Evolutionary conservation across 2,888 invertebrate species (phyloP).

Genomic region (Baccha elongata): DNA sequence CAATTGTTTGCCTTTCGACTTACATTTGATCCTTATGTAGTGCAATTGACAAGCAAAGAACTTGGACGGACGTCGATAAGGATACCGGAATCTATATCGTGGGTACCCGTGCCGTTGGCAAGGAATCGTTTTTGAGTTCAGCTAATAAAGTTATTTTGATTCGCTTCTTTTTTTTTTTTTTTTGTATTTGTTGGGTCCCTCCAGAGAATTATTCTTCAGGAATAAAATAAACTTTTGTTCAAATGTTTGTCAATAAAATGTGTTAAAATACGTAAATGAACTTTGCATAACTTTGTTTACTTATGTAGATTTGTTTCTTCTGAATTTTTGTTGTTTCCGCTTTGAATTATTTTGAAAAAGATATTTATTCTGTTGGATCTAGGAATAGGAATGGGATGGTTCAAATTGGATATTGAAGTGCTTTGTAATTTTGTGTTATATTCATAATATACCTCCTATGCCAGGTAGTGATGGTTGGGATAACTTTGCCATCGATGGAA

Average conservation of each 20-base stretch:
- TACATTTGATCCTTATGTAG: constrained; percentile 25
- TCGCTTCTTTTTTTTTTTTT: neutral
- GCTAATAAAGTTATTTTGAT: constrained; percentile 50
- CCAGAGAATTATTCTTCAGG: neutral
- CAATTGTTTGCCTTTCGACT: constrained; percentile 7
- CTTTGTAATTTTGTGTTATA: constrained; percentile 20
- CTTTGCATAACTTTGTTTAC: constrained; percentile 43
- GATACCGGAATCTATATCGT: neutral
- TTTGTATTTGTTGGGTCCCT: neutral
- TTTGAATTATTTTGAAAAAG: constrained; percentile 12
- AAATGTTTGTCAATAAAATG: constrained; percentile 66
- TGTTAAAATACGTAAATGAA: constrained; percentile 57
- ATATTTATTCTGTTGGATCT: neutral
- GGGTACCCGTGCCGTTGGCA: neutral
- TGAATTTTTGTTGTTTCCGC: neutral
- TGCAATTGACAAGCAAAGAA: constrained; percentile 16
- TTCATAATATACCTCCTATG: neutral
- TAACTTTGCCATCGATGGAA: constrained; percentile 9
- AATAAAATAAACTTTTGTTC: constrained; percentile 33
- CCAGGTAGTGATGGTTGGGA: neutral
- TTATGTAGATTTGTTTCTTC: constrained; percentile 65
- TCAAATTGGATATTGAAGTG: neutral
- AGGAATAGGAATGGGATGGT: neutral
- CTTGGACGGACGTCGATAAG: constrained; percentile 3
- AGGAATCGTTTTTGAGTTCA: constrained; percentile 4